phyloP scores from a whole-genome alignment of 2,888 invertebrate species.

The Stratiomys singularior region DNA sequence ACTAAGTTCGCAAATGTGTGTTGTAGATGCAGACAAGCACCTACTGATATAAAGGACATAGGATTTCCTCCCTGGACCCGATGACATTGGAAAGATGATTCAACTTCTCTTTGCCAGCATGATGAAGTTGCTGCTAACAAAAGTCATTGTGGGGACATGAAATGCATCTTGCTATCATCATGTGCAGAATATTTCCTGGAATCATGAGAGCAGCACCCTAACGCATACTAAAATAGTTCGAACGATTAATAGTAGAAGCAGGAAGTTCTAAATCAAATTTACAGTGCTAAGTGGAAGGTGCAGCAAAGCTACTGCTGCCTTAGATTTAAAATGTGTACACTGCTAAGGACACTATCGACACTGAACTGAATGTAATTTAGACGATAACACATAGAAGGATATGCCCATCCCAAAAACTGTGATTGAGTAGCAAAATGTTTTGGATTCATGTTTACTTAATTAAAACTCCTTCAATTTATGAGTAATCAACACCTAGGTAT shows the following conservation, averaged over 20 bases:
- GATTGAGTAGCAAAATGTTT: too few species aligned
- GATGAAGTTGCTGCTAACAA: slow-evolving; percentile 1
- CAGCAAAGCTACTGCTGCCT: background rate
- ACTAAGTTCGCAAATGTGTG: background rate
- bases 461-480: too few species aligned
- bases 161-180: background rate
- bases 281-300: background rate
- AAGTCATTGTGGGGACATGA: background rate
- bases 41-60: background rate
- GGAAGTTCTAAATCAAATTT: slow-evolving; percentile 4
- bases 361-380: too few species aligned
- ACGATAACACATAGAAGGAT: too few species aligned
- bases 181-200: background rate
- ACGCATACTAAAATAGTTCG: background rate
- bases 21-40: background rate
- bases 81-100: background rate
- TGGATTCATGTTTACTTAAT: too few species aligned
- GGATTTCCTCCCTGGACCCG: background rate
- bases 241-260: background rate
- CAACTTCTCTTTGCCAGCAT: background rate
- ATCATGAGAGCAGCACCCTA: background rate
- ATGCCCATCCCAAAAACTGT: too few species aligned
- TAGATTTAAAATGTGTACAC: too few species aligned
- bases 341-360: too few species aligned
- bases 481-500: too few species aligned